phyloP scores from a whole-genome alignment of 2,888 invertebrate genomes.

The Pseudeuparius sepicola region DNA sequence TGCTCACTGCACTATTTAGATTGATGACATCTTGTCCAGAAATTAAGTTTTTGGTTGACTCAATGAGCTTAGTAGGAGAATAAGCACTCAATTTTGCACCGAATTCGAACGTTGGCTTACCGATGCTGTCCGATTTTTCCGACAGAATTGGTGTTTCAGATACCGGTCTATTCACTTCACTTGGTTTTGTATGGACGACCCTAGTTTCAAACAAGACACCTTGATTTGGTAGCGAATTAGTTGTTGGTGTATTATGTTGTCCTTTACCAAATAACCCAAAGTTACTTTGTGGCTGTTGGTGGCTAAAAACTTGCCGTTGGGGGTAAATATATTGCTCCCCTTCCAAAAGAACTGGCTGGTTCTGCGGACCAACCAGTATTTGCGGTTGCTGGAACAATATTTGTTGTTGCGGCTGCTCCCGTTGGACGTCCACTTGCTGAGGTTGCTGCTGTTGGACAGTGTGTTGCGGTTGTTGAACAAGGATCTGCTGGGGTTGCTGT shows the following conservation, averaged over 20 bases:
- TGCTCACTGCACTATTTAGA: constrained; percentile 45
- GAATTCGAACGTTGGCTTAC: no score
- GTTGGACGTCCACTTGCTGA: constrained; percentile 5
- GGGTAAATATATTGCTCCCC: constrained; percentile 16
- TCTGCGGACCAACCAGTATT: constrained; percentile 4
- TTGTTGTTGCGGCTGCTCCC: constrained; percentile 8
- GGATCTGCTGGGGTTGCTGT: constrained; percentile 10
- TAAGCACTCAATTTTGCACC: constrained; percentile 32
- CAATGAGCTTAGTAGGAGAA: constrained; percentile 39
- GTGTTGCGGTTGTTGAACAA: constrained; percentile 7
- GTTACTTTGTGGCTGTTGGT: constrained; percentile 19
- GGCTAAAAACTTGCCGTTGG: constrained; percentile 11
- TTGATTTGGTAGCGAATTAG: no score
- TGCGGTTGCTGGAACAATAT: constrained; percentile 1
- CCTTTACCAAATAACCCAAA: no score
- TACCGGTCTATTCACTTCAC: no score
- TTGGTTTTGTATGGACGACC: no score
- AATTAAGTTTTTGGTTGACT: constrained; percentile 50
- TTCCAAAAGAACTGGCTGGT: constrained; percentile 10
- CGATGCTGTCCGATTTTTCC: no score
- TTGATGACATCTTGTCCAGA: constrained; percentile 53
- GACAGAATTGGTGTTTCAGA: no score
- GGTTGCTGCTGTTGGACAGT: constrained; percentile 3
- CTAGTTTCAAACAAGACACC: no score
- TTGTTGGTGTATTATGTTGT: no score